Evolutionary conservation across 2,797 vertebrate genomes (phyloP).

Genomic region (Rachycentron canadum): DNA sequence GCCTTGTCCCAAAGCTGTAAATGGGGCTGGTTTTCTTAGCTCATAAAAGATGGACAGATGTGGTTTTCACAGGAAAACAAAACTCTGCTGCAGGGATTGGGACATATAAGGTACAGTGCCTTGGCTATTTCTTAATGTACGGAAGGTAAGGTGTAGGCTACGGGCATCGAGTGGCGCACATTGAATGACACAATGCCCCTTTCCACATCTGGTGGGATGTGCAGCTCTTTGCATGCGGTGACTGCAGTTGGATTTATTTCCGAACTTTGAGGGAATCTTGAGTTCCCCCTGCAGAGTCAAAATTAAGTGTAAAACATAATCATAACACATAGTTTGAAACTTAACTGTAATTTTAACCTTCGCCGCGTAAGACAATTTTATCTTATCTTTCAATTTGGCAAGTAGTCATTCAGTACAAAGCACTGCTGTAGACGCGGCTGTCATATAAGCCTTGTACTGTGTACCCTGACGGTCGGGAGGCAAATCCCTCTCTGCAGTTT

Average conservation of each 20-base stretch:
- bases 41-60: too few species aligned
- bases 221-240: background rate
- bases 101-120: background rate
- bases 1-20: too few species aligned
- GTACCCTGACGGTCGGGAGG: conserved; percentile 29
- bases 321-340: conserved; percentile 14
- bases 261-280: background rate
- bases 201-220: background rate
- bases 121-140: background rate
- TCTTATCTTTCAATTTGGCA: conserved; percentile 27
- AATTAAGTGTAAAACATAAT: conserved; percentile 21
- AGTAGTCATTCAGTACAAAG: conserved; percentile 16
- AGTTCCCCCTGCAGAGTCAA: conserved; percentile 7
- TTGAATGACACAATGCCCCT: background rate
- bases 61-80: background rate
- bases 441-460: conserved; percentile 26
- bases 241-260: background rate
- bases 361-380: conserved; percentile 32
- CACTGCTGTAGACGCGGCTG: conserved; percentile 19
- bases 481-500: conserved; percentile 45
- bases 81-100: too few species aligned
- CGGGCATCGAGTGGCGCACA: background rate
- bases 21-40: too few species aligned
- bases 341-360: conserved; percentile 19
- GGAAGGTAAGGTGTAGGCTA: background rate